Evolutionary conservation across 2,113 vertebrate species (phyloP), one percentile per base, ranked within the genome.

Genomic region (Strix aluco): DNA sequence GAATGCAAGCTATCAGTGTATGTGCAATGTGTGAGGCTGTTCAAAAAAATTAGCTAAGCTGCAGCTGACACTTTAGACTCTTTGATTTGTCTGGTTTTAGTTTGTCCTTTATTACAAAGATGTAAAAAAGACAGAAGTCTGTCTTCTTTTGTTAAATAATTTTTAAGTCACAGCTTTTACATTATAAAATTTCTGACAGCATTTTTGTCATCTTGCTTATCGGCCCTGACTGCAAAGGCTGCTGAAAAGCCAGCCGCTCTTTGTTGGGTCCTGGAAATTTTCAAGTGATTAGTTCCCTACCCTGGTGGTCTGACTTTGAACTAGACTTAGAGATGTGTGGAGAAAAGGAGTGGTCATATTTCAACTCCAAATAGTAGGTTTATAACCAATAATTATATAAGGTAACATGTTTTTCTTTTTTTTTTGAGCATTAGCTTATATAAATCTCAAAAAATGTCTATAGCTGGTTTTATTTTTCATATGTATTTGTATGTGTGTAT

Each of bases 1-100:
- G 15, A 34, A 15, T 0, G 3, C 5, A 23, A 25, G 4, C 18
- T 27, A 0, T 66, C 27, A 4, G 34, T 57, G 6, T 32, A 0
- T 30, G 21, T 66, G 13, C 19, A 5, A 1, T 27, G 8, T 36
- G 10, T 66, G 54, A 34, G 18, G 18, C 25, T 63, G 2, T 47
- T 46, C 2, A 42, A 29, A 59, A 77, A 38, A 10, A 16, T 0
- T 1, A 34, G 20, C 22, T 19, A n/a, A 38, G 22, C 17, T 42
- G 17, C 44, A 29, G 8, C 7, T 81, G 59, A 10, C 1, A 3
- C n/a, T 58, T 52, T 32, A 25, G 22, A 19, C 5, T 46, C 23
- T 8, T 40, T 40, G 17, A 11, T 8, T 70, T 38, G 44, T 46
- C 17, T 46, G 44, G 15, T 44, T 44, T 42, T 71, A 32, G 25